Evolutionary conservation across 2,113 vertebrate species (phyloP).

Genomic region (Myiozetetes cayanensis): DNA sequence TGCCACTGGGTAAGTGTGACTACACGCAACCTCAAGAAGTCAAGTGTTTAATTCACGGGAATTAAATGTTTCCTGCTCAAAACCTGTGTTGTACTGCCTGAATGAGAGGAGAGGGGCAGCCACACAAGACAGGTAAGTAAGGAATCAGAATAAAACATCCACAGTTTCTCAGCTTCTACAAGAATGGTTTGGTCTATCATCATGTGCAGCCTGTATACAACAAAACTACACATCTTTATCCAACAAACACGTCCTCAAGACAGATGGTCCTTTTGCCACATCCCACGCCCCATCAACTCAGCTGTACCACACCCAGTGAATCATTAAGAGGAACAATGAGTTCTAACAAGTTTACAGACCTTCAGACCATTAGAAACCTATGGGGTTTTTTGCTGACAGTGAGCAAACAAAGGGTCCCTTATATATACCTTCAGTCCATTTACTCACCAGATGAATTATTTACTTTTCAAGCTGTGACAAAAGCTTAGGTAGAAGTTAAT

Average conservation of each 20-base stretch:
- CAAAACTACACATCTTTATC: neutral
- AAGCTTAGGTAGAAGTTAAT: neutral
- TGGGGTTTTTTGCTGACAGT: neutral
- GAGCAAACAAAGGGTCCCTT: neutral
- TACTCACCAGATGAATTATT: neutral
- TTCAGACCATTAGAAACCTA: neutral
- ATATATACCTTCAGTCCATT: neutral
- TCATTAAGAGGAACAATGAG: fast-evolving
- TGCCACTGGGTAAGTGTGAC: neutral
- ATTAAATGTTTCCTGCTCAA: neutral
- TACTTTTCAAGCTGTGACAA: neutral
- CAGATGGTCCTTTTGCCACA: neutral
- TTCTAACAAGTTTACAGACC: neutral
- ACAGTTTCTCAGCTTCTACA: neutral
- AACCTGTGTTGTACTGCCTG: neutral
- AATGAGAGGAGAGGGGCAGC: neutral
- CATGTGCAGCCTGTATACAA: neutral
- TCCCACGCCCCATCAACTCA: neutral
- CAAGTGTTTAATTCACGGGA: neutral
- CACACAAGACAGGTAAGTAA: neutral
- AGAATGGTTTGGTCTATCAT: neutral
- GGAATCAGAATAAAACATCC: neutral
- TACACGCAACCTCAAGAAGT: neutral
- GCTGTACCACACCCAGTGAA: neutral
- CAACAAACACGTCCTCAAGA: neutral